These are phyloP conservation scores for Andricus curvator DNA, from an alignment of 2,888 invertebrate genomes.

Conservation along the genomic window DNA sequence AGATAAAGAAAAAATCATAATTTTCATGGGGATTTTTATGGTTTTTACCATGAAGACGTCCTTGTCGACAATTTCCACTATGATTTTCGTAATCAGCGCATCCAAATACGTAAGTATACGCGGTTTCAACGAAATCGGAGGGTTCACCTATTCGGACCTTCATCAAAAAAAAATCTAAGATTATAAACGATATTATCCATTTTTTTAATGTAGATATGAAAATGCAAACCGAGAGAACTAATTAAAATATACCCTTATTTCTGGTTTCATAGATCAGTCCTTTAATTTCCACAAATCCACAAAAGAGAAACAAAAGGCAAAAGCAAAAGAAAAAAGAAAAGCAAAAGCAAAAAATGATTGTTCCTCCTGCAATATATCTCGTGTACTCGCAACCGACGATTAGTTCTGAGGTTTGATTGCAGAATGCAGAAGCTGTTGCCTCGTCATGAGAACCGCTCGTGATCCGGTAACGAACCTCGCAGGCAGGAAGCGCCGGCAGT, in stretches of 20 bases:
- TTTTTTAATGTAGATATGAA: too few relatives aligned
- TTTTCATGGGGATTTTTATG: too few relatives aligned
- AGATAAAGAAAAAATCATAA: too few relatives aligned
- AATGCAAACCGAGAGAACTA: neutral
- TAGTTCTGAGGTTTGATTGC: conserved; percentile 23
- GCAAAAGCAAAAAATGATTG: neutral
- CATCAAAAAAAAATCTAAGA: too few relatives aligned
- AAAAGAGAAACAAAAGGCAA: neutral
- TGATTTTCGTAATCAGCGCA: too few relatives aligned
- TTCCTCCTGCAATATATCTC: neutral
- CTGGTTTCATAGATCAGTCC: neutral
- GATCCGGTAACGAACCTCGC: conserved; percentile 56
- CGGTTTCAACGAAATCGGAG: too few relatives aligned
- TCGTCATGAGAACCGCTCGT: conserved; percentile 47
- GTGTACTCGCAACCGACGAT: conserved; percentile 3
- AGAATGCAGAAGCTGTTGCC: conserved; percentile 30
- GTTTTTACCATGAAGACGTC: too few relatives aligned
- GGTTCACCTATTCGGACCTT: too few relatives aligned
- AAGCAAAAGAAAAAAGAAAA: neutral
- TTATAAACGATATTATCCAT: too few relatives aligned
- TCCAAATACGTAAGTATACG: too few relatives aligned
- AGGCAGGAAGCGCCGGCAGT: conserved; percentile 50
- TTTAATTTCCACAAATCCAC: neutral
- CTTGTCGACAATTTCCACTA: too few relatives aligned
- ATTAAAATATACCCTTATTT: neutral